Conservation (phyloP, 2,797 vertebrate species). For the Spinus pinus region DNA sequence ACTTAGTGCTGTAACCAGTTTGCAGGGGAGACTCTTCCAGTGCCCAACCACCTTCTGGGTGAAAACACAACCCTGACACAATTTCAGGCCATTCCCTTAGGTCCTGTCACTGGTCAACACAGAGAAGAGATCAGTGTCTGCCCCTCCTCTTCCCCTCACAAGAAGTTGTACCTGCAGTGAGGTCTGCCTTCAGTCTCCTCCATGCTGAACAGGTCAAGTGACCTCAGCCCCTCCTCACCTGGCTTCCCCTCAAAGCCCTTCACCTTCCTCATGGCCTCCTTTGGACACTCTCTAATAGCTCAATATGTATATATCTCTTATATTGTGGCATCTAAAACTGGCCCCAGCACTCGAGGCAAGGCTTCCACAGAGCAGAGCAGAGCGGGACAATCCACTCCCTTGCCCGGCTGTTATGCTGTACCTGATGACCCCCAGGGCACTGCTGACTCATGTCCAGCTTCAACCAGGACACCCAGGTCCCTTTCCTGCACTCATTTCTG, state of each 20-base stretch:
- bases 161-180: background rate
- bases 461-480: fast-evolving
- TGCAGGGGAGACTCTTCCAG: background rate
- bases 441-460: background rate
- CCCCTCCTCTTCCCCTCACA: fast-evolving
- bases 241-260: background rate
- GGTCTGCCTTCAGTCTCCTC: background rate
- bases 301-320: background rate
- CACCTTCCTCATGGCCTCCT: background rate
- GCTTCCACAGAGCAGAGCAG: background rate
- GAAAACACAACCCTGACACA: background rate
- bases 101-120: background rate
- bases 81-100: fast-evolving
- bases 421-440: background rate
- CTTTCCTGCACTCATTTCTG: background rate
- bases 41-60: fast-evolving
- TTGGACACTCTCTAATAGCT: background rate
- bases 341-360: background rate
- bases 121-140: background rate
- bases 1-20: background rate
- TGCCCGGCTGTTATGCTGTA: fast-evolving
- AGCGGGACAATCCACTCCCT: background rate
- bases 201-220: background rate
- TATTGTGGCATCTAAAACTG: fast-evolving
- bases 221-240: fast-evolving